Evolutionary conservation across 2,113 vertebrate genomes (phyloP).

Genomic region (Brienomyrus brachyistius): DNA sequence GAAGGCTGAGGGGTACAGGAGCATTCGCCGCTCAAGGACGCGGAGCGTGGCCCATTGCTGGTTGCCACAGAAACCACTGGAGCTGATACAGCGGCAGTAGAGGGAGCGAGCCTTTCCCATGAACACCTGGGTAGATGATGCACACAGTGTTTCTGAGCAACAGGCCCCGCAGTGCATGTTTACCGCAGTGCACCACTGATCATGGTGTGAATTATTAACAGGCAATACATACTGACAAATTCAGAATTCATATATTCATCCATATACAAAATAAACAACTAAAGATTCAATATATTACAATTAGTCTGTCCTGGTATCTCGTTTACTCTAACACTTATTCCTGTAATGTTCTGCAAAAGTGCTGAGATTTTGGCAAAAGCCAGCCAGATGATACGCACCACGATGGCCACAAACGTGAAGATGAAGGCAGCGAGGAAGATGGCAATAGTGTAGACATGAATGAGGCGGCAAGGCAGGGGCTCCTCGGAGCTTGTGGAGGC

Average conservation of each 20-base stretch:
- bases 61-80: conserved; percentile 68
- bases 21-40: conserved; percentile 63
- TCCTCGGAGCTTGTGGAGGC: conserved; percentile 23
- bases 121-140: conserved; percentile 56
- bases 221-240: not conserved
- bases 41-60: conserved; percentile 72
- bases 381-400: conserved; percentile 53
- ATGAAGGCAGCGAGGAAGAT: conserved; percentile 72
- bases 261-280: not conserved
- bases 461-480: conserved; percentile 45
- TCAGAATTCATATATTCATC: not conserved
- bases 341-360: not conserved
- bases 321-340: not conserved
- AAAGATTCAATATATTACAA: not conserved
- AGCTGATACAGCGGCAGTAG: conserved; percentile 68
- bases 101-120: conserved; percentile 60
- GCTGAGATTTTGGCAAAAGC: not conserved
- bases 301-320: not conserved
- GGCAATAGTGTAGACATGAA: conserved; percentile 60
- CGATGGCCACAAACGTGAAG: conserved; percentile 65
- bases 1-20: conserved; percentile 71
- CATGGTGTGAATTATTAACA: not conserved
- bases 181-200: too few species aligned
- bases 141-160: not conserved
- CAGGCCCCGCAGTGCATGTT: not conserved